These are phyloP conservation scores for Macrostomum lignano DNA, from an alignment of 1,140 invertebrate genomes.

Conservation along the genomic window DNA sequence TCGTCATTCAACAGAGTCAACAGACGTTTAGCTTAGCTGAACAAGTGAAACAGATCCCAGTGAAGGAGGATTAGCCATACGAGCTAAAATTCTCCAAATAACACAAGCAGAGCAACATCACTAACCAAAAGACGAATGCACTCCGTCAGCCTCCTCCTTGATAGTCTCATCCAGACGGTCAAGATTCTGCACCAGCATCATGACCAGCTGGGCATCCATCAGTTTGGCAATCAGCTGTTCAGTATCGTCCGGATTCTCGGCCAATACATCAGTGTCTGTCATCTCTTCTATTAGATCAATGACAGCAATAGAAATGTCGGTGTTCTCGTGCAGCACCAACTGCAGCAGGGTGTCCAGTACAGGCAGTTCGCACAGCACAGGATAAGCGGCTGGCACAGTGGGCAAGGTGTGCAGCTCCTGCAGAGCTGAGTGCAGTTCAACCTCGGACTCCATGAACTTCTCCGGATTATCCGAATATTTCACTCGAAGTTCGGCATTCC, in stretches of 20 bases:
- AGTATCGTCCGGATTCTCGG: conserved; percentile 31
- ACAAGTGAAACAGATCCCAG: too few relatives aligned
- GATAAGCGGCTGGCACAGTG: conserved; percentile 77
- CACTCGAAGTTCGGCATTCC: conserved; percentile 88
- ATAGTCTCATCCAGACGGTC: conserved; percentile 66
- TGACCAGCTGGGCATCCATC: conserved; percentile 58
- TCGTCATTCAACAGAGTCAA: too few relatives aligned
- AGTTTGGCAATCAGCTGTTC: conserved; percentile 35
- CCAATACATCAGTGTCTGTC: conserved; percentile 65
- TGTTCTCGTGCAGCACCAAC: conserved; percentile 78
- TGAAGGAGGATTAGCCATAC: too few relatives aligned
- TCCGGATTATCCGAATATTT: conserved; percentile 88
- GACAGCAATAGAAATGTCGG: conserved; percentile 32
- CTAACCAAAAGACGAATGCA: conserved; percentile 55
- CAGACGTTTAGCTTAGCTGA: too few relatives aligned
- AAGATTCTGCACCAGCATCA: conserved; percentile 66
- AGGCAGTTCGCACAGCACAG: conserved; percentile 49
- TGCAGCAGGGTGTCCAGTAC: conserved; percentile 55
- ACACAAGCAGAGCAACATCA: background rate
- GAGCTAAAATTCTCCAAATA: too few relatives aligned
- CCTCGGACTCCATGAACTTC: conserved; percentile 96
- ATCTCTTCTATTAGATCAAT: conserved; percentile 46
- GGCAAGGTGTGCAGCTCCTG: conserved; percentile 70
- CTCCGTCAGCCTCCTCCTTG: conserved; percentile 77
- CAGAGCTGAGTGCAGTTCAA: conserved; percentile 64